Conservation (phyloP, 2,888 invertebrate species). For the Eupsilia transversa region DNA sequence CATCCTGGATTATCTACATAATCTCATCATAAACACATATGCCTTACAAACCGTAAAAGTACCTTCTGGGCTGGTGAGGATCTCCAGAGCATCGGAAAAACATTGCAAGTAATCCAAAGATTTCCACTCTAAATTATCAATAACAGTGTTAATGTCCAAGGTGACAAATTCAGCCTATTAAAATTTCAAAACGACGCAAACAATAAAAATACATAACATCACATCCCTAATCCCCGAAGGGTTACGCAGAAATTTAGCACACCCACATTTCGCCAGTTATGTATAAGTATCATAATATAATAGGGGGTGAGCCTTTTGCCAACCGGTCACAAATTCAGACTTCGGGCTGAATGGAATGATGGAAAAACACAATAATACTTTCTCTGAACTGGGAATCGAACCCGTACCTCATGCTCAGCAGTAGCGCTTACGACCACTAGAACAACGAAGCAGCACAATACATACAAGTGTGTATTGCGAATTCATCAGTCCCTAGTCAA, state of each 20-base stretch:
- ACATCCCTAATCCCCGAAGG: too few relatives aligned
- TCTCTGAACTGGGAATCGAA: too few relatives aligned
- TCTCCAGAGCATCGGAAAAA: slow-evolving; percentile 38
- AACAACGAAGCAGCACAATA: background rate
- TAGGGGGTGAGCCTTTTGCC: background rate
- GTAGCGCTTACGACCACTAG: background rate
- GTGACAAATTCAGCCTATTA: background rate
- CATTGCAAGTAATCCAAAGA: slow-evolving; percentile 20
- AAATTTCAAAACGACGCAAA: background rate
- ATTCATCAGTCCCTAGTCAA: background rate
- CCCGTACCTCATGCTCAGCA: too few relatives aligned
- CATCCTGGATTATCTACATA: background rate
- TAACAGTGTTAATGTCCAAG: background rate
- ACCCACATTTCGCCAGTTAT: background rate
- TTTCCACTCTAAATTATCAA: slow-evolving; percentile 12
- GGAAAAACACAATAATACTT: too few relatives aligned
- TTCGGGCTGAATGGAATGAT: background rate
- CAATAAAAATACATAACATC: background rate
- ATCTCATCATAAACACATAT: background rate
- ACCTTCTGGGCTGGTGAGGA: background rate
- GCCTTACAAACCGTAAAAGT: background rate
- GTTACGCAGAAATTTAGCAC: background rate
- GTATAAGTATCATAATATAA: background rate
- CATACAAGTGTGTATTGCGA: too few relatives aligned
- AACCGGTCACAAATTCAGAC: background rate